Evolutionary conservation across 2,113 vertebrate genomes (phyloP), one percentile per base, ranked within the genome.

Genomic region (Neofelis nebulosa): DNA sequence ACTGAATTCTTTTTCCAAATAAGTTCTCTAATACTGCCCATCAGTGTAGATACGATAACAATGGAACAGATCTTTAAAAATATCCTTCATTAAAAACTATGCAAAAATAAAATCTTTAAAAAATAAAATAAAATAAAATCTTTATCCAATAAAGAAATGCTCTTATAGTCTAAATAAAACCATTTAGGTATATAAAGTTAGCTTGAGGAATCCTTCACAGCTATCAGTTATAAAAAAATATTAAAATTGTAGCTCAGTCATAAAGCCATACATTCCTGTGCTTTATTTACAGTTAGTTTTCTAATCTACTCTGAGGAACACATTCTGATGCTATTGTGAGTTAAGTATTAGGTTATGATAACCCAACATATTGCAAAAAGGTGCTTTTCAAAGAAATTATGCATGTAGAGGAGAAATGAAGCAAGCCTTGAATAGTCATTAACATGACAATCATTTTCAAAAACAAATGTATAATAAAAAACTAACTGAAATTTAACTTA

Each of bases 401-500:
- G 6, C 11, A 12, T 5, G 4, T 41, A 91, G 23, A 50, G 23
- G 27, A 89, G 41, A 87, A 92, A 50, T 52, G 18, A 94, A 91
- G 18, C 4, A 52, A 83, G 6, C 2, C 21, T 91, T 68, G 1
- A 85, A 38, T 57, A 69, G 5, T n/a, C 36, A 76, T 36, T 71
- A 89, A 96, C 82, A 73, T 78, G 29, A 96, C 36, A 97, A 80
- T 82, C 41, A 90, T 82, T 91, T 92, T 79, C n/a, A 80, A 95
- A 96, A 31, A 73, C 10, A 65, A 82, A 66, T 14, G 71, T 93
- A 69, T 21, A 48, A 33, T 85, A n/a, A 55, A 73, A 74, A 69
- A 50, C 73, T 76, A 93, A 65, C 14, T 55, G 36, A 65, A 96
- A 68, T 50, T 63, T 63, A 65, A 85, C 27, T 25, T 50, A 33